Conservation (phyloP, 2,797 vertebrate genomes). For the Paratrypauchen microcephalus region DNA sequence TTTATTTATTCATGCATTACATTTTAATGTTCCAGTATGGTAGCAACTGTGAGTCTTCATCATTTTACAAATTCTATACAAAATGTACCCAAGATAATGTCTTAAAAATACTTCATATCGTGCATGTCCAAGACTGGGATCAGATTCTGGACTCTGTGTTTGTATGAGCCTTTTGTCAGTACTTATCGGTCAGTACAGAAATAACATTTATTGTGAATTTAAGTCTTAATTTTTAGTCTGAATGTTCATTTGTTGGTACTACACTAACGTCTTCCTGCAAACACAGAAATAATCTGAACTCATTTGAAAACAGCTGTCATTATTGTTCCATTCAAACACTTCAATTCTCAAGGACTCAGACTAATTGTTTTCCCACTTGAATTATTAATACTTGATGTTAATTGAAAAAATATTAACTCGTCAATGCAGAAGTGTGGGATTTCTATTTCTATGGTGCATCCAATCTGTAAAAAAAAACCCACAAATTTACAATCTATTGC, state of each 20-base stretch:
- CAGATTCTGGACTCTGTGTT: background rate
- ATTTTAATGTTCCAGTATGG: conserved; percentile 24
- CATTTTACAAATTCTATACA: conserved; percentile 11
- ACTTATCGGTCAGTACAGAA: no score
- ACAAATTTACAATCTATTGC: no score
- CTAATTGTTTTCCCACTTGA: background rate
- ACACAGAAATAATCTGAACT: background rate
- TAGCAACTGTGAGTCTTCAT: conserved; percentile 17
- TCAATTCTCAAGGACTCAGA: background rate
- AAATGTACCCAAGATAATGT: no score
- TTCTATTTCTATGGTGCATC: background rate
- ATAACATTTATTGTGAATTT: no score
- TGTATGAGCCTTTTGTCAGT: background rate
- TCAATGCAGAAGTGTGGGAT: background rate
- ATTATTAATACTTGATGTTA: conserved; percentile 3
- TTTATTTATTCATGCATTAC: background rate
- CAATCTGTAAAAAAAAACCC: background rate
- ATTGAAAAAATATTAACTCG: conserved; percentile 1
- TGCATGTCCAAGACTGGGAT: background rate
- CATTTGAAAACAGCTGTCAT: background rate
- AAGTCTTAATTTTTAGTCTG: no score
- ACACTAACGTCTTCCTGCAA: background rate
- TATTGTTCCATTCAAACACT: background rate
- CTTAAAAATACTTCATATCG: background rate
- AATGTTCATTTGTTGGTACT: background rate